Conservation (phyloP, 2,113 vertebrate species). For the Laticauda colubrina region DNA sequence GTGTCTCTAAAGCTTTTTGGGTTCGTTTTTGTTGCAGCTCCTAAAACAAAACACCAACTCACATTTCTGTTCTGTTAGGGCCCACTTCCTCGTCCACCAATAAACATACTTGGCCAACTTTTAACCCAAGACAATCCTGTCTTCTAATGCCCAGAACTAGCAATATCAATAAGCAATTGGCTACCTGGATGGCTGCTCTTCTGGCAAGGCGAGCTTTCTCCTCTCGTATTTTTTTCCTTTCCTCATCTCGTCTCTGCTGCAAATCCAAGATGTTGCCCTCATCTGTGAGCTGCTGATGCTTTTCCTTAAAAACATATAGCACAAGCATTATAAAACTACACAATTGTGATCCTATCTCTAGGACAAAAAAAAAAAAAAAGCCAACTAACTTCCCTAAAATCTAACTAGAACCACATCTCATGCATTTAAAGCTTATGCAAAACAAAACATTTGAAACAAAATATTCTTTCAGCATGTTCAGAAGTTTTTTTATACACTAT, state of each 20-base stretch:
- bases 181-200: constrained; percentile 83
- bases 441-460: neutral
- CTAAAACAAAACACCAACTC: constrained; percentile 51
- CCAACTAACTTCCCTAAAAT: neutral
- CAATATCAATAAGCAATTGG: neutral
- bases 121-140: neutral
- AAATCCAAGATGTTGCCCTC: constrained; percentile 64
- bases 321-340: neutral
- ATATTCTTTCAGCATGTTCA: neutral
- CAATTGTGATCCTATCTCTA: neutral
- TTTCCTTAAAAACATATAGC: constrained; percentile 68
- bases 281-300: constrained; percentile 65
- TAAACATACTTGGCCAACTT: neutral
- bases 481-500: fast-evolving
- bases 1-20: constrained; percentile 63
- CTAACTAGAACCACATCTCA: neutral
- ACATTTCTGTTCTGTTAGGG: neutral
- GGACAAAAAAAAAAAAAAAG: neutral
- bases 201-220: constrained; percentile 86
- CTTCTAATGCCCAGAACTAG: fast-evolving
- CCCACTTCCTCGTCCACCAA: neutral
- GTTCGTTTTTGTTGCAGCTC: constrained; percentile 88
- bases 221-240: constrained; percentile 81
- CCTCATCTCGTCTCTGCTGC: constrained; percentile 72
- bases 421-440: neutral